Percentiles rank a stretch among this genome's conserved stretches.
Conservation (phyloP, 1,140 invertebrate species). For the Orius insidiosus region DNA sequence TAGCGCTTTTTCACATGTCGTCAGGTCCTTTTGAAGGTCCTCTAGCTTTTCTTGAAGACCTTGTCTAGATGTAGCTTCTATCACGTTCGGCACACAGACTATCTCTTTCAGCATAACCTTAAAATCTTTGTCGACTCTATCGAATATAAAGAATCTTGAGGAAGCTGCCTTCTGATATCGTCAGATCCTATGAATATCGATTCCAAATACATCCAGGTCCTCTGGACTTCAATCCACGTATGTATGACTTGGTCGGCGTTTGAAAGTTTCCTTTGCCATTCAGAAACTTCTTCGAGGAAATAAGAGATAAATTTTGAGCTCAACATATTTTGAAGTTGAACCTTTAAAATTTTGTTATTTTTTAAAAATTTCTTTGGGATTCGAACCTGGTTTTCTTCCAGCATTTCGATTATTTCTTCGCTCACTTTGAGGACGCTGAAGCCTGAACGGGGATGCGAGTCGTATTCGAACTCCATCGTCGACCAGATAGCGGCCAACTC, state of each 20-base stretch:
- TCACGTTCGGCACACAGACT: conserved; percentile 49
- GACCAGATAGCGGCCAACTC: conserved; percentile 73
- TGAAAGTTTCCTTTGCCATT: conserved; percentile 76
- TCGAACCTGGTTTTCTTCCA: conserved; percentile 84
- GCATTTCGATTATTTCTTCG: conserved; percentile 76
- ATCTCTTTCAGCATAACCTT: conserved; percentile 51
- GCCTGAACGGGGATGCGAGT: conserved; percentile 60
- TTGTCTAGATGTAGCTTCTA: conserved; percentile 65
- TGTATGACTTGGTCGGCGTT: conserved; percentile 72
- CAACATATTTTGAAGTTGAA: conserved; percentile 77
- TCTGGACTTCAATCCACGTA: conserved; percentile 84
- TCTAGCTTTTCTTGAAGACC: conserved; percentile 59
- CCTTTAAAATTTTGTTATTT: conserved; percentile 21
- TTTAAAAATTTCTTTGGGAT: background rate
- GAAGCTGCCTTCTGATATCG: conserved; percentile 80
- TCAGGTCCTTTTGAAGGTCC: conserved; percentile 50
- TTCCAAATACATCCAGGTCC: conserved; percentile 86
- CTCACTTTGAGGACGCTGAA: conserved; percentile 56
- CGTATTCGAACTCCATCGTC: conserved; percentile 65
- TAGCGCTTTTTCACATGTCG: conserved; percentile 83
- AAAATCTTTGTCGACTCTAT: conserved; percentile 71
- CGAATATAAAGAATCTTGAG: conserved; percentile 81
- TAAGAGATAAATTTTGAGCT: conserved; percentile 81
- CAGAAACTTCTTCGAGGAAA: conserved; percentile 66
- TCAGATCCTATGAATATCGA: conserved; percentile 92